Evolutionary conservation across 1,140 invertebrate species (phyloP).

Genomic region (Bradynema listronoti): DNA sequence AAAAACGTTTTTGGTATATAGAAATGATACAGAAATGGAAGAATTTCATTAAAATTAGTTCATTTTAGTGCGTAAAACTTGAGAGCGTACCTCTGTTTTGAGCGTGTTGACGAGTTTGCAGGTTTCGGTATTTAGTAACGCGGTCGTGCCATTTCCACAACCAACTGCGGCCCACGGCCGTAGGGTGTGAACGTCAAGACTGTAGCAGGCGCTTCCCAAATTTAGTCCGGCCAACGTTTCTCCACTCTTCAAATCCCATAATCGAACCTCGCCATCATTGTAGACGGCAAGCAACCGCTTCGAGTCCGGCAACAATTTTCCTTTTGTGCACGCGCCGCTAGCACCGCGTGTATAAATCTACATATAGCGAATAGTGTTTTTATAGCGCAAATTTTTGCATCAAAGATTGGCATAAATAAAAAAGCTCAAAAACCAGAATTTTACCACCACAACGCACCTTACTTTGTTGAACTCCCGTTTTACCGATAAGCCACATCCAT

Average conservation of each 20-base stretch:
- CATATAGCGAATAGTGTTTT: too few relatives aligned
- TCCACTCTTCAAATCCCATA: constrained; percentile 33
- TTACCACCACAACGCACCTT: constrained; percentile 29
- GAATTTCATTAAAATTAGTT: too few relatives aligned
- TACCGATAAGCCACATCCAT: constrained; percentile 29
- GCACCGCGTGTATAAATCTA: constrained; percentile 26
- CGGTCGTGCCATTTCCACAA: constrained; percentile 25
- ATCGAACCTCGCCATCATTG: constrained; percentile 17
- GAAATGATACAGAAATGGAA: too few relatives aligned
- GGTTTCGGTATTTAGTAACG: constrained; percentile 28
- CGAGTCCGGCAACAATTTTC: constrained; percentile 23
- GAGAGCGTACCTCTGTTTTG: too few relatives aligned
- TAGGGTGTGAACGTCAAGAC: constrained; percentile 20
- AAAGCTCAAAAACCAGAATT: too few relatives aligned
- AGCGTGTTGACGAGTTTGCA: constrained; percentile 22
- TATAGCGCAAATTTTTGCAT: too few relatives aligned
- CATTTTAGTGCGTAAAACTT: too few relatives aligned
- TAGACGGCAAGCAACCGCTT: constrained; percentile 25
- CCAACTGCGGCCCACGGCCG: constrained; percentile 24
- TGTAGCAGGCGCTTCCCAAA: constrained; percentile 8
- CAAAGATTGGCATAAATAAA: too few relatives aligned
- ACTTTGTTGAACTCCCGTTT: constrained; percentile 9
- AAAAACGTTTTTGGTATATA: too few relatives aligned
- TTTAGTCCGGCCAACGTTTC: constrained; percentile 7
- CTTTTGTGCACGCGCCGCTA: constrained; percentile 14